phyloP scores from a whole-genome alignment of 2,113 vertebrate species.

The Vulpes lagopus region DNA sequence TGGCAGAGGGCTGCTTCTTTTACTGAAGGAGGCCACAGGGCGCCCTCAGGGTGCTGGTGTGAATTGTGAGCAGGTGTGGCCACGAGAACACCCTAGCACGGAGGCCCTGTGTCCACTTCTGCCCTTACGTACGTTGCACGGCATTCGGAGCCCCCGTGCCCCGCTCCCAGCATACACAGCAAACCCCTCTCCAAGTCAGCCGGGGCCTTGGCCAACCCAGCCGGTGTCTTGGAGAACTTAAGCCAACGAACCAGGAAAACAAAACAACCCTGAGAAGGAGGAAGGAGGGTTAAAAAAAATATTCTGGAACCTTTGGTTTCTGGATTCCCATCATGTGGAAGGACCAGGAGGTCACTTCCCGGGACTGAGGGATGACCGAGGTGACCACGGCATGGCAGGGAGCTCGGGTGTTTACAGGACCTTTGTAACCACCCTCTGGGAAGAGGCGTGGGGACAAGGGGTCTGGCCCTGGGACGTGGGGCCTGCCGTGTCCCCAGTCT shows the following conservation, averaged over 20 bases:
- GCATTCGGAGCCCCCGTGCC: accelerated
- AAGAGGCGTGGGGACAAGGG: accelerated
- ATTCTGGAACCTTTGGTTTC: not conserved
- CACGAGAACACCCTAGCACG: not conserved
- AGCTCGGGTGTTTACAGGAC: not conserved
- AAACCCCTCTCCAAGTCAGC: not conserved
- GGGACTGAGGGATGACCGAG: not conserved
- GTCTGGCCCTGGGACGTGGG: not conserved
- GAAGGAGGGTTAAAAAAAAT: not conserved
- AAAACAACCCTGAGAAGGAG: not conserved
- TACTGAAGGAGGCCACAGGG: accelerated
- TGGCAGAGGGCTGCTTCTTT: not conserved
- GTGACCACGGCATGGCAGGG: accelerated
- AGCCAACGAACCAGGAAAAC: not conserved
- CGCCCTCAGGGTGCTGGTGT: accelerated
- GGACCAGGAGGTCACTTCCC: not conserved
- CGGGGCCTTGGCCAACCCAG: not conserved
- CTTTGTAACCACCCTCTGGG: not conserved
- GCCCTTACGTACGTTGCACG: not conserved
- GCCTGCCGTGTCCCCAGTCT: not conserved
- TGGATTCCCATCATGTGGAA: not conserved
- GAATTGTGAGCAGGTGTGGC: not conserved
- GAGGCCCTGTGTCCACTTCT: accelerated
- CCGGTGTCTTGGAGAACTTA: not conserved
- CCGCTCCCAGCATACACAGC: accelerated